Conservation (phyloP, 2,113 vertebrate species). For the Hippocampus mohnikei region DNA sequence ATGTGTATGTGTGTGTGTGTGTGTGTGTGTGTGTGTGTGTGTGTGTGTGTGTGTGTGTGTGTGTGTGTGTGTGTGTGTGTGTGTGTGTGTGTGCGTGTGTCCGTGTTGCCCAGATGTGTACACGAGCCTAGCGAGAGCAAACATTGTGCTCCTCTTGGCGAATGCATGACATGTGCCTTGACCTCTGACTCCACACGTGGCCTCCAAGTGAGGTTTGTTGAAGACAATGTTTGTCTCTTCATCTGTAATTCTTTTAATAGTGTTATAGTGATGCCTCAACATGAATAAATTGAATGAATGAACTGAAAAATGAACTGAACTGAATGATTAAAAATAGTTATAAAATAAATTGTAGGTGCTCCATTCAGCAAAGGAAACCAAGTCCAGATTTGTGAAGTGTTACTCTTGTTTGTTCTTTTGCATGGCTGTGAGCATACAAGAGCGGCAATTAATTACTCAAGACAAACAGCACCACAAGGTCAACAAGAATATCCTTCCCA, state of each 20-base stretch:
- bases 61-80: not conserved
- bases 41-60: not conserved
- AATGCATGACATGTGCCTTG: conserved; percentile 51
- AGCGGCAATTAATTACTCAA: conserved; percentile 20
- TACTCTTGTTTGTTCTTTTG: conserved; percentile 44
- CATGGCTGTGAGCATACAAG: conserved; percentile 35
- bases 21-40: not conserved
- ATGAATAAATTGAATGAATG: not conserved
- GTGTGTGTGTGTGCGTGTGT: not conserved
- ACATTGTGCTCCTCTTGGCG: conserved; percentile 37
- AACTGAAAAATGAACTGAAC: not conserved
- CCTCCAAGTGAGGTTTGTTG: conserved; percentile 36
- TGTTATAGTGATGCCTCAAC: not conserved
- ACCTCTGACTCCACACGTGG: conserved; percentile 23
- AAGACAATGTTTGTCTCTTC: conserved; percentile 18
- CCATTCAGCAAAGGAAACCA: conserved; percentile 10
- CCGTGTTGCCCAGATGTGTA: conserved; percentile 49
- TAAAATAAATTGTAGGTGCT: not conserved
- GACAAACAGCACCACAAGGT: conserved; percentile 21
- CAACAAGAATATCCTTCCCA: conserved; percentile 7
- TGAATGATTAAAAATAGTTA: not conserved
- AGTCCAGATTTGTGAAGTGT: conserved; percentile 16
- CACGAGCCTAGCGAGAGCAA: conserved; percentile 40
- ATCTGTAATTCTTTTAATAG: not conserved
- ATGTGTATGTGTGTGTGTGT: not conserved